These are phyloP conservation scores for Melanotaenia maccullochi DNA, from an alignment of 2,797 vertebrate species.

Conservation along the genomic window DNA sequence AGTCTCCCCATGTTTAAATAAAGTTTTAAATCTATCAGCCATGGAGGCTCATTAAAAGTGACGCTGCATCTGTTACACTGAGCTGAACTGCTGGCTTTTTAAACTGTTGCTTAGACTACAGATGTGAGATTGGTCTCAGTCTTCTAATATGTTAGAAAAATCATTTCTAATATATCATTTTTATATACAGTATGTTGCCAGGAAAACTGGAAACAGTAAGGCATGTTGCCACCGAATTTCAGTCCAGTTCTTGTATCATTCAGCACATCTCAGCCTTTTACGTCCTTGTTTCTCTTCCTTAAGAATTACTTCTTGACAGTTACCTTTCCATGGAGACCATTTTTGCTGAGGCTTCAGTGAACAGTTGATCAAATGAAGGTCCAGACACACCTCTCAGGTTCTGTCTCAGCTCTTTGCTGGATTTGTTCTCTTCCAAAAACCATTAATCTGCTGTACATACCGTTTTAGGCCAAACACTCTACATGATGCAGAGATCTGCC, in stretches of 20 bases:
- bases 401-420: not conserved
- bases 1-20: not conserved
- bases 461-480: not conserved
- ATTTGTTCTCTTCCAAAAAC: not conserved
- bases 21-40: not conserved
- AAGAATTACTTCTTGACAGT: not conserved
- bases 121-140: not conserved
- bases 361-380: not conserved
- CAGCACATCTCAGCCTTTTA: too few species aligned
- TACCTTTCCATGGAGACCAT: not conserved
- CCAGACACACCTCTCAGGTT: not conserved
- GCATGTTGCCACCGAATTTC: too few species aligned
- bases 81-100: too few species aligned
- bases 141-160: not conserved
- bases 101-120: too few species aligned
- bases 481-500: too few species aligned
- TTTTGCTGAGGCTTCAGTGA: not conserved
- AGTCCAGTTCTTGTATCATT: too few species aligned
- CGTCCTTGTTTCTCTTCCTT: too few species aligned
- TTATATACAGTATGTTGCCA: not conserved
- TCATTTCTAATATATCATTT: not conserved
- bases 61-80: too few species aligned
- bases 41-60: not conserved
- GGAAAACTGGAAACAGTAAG: not conserved
- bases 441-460: not conserved